Evolutionary conservation across 2,113 vertebrate species (phyloP), one percentile per base, ranked within the genome.

Genomic region (Oxyruncus cristatus): DNA sequence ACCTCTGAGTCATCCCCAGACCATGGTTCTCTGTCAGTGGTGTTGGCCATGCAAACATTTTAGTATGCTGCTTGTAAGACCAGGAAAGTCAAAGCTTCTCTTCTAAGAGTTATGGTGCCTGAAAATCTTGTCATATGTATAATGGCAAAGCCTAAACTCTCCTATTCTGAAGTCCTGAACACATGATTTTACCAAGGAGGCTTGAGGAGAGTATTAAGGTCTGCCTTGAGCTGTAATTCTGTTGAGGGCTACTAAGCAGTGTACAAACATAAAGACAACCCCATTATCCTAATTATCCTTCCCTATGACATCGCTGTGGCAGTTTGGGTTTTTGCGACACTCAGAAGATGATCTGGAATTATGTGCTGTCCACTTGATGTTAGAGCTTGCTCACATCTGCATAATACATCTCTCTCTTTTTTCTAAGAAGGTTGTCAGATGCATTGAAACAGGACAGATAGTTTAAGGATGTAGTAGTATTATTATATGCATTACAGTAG

Each of bases 341-440:
- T 42, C 83, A 73, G 42, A 89, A 86, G 83, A 85, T 94, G 70
- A 96, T 91, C 80, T 85, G 83, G 96, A 96, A 94, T 94, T 97
- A 96, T 65, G 62, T 89, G 77, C 77, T 89, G 89, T 91, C 83
- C 39, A 30, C 47, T 95, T 96, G 72, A 95, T 35, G 16, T 52
- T 84, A 86, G 56, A 88, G 68, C 44, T 74, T 76, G 46, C 75
- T 89, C 84, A 56, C 20, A 72, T 62, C 76, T 50, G 17, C 68
- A 24, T 70, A 94, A 91, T 35, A 66, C 18, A 44, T 46, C 39
- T 11, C 16, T 66, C 12, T 49, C 56, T 88, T 68, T 95, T 95
- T 85, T 33, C 32, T 72, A 24, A 71, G 72, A 61, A 85, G 56
- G n/a, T 32, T 91, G 86, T 93, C 92, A 92, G 44, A 76, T 81